These are phyloP conservation scores for Hyppa rectilinea DNA, from an alignment of 2,888 invertebrate genomes.

Conservation along the genomic window DNA sequence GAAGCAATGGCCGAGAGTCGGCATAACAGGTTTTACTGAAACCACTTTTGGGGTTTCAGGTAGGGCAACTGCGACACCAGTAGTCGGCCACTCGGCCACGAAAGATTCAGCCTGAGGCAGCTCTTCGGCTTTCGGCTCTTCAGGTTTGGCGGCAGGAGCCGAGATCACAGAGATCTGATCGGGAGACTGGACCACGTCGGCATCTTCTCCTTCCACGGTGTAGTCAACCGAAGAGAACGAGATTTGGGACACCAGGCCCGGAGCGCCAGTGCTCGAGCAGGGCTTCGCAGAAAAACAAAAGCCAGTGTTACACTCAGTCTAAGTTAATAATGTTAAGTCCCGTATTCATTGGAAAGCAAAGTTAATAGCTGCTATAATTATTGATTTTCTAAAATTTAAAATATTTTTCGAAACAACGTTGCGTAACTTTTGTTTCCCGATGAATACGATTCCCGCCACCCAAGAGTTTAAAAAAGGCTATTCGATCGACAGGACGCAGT, in stretches of 20 bases:
- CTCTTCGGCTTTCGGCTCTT: conserved; percentile 70
- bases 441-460: no score
- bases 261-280: conserved; percentile 76
- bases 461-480: not conserved
- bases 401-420: not conserved
- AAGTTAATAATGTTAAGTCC: not conserved
- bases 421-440: not conserved
- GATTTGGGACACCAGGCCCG: conserved; percentile 95
- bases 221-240: conserved; percentile 98
- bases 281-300: conserved; percentile 67
- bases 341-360: not conserved
- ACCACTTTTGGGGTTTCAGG: conserved; percentile 16
- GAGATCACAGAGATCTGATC: conserved; percentile 93
- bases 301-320: not conserved
- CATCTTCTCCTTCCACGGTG: conserved; percentile 96
- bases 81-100: conserved; percentile 48
- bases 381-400: no score
- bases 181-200: conserved; percentile 92
- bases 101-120: conserved; percentile 42
- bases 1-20: conserved; percentile 92
- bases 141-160: conserved; percentile 89
- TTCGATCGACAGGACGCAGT: not conserved
- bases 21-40: conserved; percentile 60
- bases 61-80: not conserved
- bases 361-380: not conserved